Evolutionary conservation across 2,888 invertebrate species (phyloP), one percentile per base, ranked within the genome.

Genomic region (Tenthredo notha): DNA sequence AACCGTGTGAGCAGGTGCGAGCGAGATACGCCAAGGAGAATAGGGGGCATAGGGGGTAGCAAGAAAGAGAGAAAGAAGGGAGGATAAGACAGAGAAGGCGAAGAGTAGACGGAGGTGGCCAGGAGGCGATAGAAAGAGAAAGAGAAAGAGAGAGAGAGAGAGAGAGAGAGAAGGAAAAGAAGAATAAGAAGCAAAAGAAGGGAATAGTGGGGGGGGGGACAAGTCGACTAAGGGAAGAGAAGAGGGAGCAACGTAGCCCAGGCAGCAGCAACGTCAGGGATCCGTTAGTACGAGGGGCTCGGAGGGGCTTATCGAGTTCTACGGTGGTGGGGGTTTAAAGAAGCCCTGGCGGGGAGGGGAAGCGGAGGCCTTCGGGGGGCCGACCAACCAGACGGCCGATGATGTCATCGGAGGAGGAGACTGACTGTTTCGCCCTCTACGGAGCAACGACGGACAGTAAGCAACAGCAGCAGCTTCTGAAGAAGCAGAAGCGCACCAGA

Each of bases 351-450:
- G 94, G 94, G 95, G 94, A 95, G 95, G 96, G 94, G 95, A 94
- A 95, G 94, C 95, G 96, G 95, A 96, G 96, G 96, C 97, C 97
- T 97, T 97, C 96, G 95, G 95, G 95, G 96, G 96, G 95, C 94
- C 95, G 95, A 95, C 93, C 93, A 93, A 93, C 93, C 93, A 93
- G 93, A 95, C 96, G 95, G 97, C 97, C 95, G 96, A 97, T 97
- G 97, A 98, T 98, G 98, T 98, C 97, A 98, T 97, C 97, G 97
- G 98, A 97, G 97, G 98, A 98, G 97, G 97, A 98, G 97, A 97
- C 97, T 96, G 97, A 97, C 95, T 96, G 96, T 96, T 97, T 97
- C 96, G 97, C 97, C 96, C 97, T 97, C 97, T 97, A 97, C 96
- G 97, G 97, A 96, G 97, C 94, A 94, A 92, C 93, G 93, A 94